Conservation (phyloP, 1,140 invertebrate genomes). For the Cylas formicarius region DNA sequence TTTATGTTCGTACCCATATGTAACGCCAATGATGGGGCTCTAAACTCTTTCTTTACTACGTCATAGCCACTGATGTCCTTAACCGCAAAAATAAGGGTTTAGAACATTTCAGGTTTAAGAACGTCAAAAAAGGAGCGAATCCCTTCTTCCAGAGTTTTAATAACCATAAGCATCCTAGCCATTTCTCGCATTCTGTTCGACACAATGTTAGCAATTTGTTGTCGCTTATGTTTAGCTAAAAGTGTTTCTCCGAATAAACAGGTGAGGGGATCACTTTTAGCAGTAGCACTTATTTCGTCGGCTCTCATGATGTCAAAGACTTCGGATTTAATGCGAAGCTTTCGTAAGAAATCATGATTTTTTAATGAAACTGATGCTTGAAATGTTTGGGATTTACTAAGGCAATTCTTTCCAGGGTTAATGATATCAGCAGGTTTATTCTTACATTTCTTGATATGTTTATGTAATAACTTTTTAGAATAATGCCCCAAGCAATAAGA, state of each 20-base stretch:
- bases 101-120: slow-evolving; percentile 21
- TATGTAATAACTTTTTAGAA: too few species aligned
- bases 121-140: slow-evolving; percentile 15
- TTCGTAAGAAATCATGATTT: too few species aligned
- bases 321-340: slow-evolving; percentile 18
- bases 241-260: slow-evolving; percentile 22
- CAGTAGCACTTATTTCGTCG: slow-evolving; percentile 19
- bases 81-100: slow-evolving; percentile 11
- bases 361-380: too few species aligned
- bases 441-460: too few species aligned
- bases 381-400: too few species aligned
- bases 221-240: slow-evolving; percentile 23
- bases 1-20: slow-evolving; percentile 24
- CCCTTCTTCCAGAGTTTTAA: slow-evolving; percentile 6
- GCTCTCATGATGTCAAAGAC: slow-evolving; percentile 22
- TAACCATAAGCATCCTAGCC: slow-evolving; percentile 15
- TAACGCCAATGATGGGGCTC: slow-evolving; percentile 19
- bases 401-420: too few species aligned
- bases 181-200: slow-evolving; percentile 27
- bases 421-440: too few species aligned
- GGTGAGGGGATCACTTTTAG: slow-evolving; percentile 25
- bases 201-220: slow-evolving; percentile 18
- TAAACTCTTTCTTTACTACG: slow-evolving; percentile 12
- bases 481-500: too few species aligned
- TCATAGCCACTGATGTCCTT: slow-evolving; percentile 25